Percentiles rank a stretch among this genome's conserved stretches.
These are phyloP conservation scores for Strigamia transsilvanica DNA, from an alignment of 2,888 invertebrate species.

Conservation along the genomic window DNA sequence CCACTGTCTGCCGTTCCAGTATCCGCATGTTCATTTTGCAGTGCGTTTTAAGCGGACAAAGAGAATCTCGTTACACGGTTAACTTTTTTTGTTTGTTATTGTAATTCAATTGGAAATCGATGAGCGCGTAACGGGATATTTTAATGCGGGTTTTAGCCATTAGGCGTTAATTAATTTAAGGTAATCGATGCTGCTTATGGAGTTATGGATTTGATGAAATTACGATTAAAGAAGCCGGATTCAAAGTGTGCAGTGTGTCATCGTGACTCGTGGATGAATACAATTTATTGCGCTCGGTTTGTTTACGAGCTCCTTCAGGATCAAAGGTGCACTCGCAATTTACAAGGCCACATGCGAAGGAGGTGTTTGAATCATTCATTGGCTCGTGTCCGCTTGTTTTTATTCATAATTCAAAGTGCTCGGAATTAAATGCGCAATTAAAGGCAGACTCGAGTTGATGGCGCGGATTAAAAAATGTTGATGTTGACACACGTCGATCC, in stretches of 20 bases:
- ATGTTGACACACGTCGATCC: conserved; percentile 20
- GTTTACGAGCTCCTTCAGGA: conserved; percentile 33
- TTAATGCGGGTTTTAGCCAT: conserved; percentile 19
- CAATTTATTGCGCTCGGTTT: conserved; percentile 26
- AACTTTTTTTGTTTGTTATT: not conserved
- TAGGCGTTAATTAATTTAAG: conserved; percentile 25
- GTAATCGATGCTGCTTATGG: not conserved
- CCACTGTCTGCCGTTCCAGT: too few species aligned
- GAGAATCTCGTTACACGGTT: not conserved
- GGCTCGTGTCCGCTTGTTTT: not conserved
- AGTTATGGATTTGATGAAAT: not conserved
- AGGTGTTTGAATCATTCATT: conserved; percentile 15
- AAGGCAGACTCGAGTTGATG: not conserved
- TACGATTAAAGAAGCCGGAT: not conserved
- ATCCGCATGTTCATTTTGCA: too few species aligned
- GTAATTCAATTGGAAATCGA: not conserved
- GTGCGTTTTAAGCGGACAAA: not conserved
- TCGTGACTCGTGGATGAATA: not conserved
- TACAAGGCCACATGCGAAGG: conserved; percentile 9
- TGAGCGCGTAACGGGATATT: not conserved
- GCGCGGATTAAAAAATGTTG: conserved; percentile 10
- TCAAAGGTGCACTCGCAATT: conserved; percentile 40
- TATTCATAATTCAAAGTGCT: conserved; percentile 1
- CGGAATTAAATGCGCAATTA: not conserved
- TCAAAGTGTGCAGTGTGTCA: not conserved